Base-by-base conservation (phyloP, 2,113 vertebrate genomes). In the Cryptoleucopteryx plumbea region DNA sequence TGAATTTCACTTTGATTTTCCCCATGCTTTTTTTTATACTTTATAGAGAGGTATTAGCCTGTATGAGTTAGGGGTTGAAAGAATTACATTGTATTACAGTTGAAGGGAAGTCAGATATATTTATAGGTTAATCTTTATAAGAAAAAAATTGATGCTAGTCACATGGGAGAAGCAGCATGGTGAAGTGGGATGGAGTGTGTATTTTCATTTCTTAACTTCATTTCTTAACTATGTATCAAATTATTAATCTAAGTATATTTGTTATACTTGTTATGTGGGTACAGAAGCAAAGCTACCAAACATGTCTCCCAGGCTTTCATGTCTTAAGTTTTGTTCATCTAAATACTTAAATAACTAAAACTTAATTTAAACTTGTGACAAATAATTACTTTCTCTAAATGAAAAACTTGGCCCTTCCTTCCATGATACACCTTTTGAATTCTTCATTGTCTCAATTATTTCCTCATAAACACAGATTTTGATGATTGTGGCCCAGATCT, bases 401-500 rank as follows among this genome's bases (percentile, higher is more conserved):
- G 10, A 43, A 66, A 85, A 71, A 42, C 6, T 26, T 71, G 40
- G 5, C 10, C 25, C 2, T 43, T 47, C 42, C 13, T 47, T 61
- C 18, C 4, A 4, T 14, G 1, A 0, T 18, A 2, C 0, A n/a
- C 13, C 11, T 40, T 13, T 27, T 36, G 21, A 82, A 22, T 31
- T 55, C 15, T 50, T 95, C 21, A 48, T 16, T 43, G 14, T 43
- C 71, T 88, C 34, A 22, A 4, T 52, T 68, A 31, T 63, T 85
- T 67, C 18, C 18, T 77, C 17, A 25, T 22, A 42, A 80, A 52
- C 22, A 9, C 8, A 36, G 32, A 22, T 92, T 67, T 67, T 86
- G 11, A 45, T 80, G 43, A 43, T 29, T 68, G 29, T 52, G 26
- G n/a, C 38, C n/a, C 15, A 32, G 31, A 17, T 71, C 15, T 26